Conservation (phyloP, 2,888 invertebrate species). For the Acleris holmiana region DNA sequence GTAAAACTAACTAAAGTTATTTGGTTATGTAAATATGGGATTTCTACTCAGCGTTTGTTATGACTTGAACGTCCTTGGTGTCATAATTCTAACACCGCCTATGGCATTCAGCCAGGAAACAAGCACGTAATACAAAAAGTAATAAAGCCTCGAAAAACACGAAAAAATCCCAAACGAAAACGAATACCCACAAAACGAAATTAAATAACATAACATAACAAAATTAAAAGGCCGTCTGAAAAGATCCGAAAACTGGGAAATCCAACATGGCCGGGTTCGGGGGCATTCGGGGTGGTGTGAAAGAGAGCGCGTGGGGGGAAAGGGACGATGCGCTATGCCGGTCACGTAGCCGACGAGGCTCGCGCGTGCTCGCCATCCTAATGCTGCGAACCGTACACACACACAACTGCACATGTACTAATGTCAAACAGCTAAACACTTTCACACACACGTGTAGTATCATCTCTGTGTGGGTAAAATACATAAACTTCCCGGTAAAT, state of each 20-base stretch:
- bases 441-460: constrained; percentile 43
- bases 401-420: constrained; percentile 60
- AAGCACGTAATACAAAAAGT: constrained; percentile 24
- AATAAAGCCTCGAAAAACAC: constrained; percentile 32
- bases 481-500: constrained; percentile 82
- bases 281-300: constrained; percentile 70
- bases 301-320: constrained; percentile 73
- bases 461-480: constrained; percentile 60
- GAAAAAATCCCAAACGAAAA: constrained; percentile 32
- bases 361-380: constrained; percentile 82
- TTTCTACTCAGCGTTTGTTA: neutral
- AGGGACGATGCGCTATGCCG: constrained; percentile 81
- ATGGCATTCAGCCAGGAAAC: constrained; percentile 12
- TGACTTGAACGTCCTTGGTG: neutral
- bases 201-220: constrained; percentile 71
- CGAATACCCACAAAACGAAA: constrained; percentile 52
- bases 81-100: constrained; percentile 5
- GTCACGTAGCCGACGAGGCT: constrained; percentile 82
- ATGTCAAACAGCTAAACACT: constrained; percentile 61
- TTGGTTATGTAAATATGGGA: too few species aligned
- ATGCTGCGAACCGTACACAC: constrained; percentile 74
- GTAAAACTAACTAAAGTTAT: too few species aligned
- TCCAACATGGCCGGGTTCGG: constrained; percentile 72
- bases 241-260: constrained; percentile 80
- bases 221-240: constrained; percentile 77